These are phyloP conservation scores for Myotis yumanensis DNA, from an alignment of 2,113 vertebrate genomes.

Conservation along the genomic window DNA sequence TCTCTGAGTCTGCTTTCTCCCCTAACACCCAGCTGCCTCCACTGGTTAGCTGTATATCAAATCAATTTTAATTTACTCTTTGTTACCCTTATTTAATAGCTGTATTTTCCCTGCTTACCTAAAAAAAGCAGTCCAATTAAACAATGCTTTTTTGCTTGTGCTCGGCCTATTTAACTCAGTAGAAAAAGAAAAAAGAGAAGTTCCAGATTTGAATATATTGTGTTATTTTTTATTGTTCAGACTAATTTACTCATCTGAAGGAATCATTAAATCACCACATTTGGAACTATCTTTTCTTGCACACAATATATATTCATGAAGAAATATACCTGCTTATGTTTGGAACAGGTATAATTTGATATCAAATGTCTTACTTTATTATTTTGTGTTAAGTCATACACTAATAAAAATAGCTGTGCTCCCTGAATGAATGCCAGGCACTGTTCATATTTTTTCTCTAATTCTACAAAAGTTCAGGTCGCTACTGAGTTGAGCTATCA, in stretches of 20 bases:
- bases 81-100: background rate
- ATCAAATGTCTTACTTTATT: background rate
- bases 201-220: constrained; percentile 14
- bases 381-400: background rate
- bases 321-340: background rate
- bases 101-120: background rate
- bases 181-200: background rate
- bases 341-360: background rate
- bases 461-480: background rate
- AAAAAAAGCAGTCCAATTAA: background rate
- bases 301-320: constrained; percentile 12
- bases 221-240: constrained; percentile 16
- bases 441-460: background rate
- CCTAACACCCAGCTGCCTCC: background rate
- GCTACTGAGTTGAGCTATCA: background rate
- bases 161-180: background rate
- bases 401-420: background rate
- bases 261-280: constrained; percentile 9
- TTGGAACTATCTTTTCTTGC: background rate
- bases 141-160: background rate
- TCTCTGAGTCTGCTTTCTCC: background rate
- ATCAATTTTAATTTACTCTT: background rate
- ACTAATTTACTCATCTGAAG: constrained; percentile 23
- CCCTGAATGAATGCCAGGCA: background rate
- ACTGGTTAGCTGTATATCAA: background rate